Base-by-base conservation (phyloP, 2,113 vertebrate genomes). In the Myxocyprinus asiaticus region DNA sequence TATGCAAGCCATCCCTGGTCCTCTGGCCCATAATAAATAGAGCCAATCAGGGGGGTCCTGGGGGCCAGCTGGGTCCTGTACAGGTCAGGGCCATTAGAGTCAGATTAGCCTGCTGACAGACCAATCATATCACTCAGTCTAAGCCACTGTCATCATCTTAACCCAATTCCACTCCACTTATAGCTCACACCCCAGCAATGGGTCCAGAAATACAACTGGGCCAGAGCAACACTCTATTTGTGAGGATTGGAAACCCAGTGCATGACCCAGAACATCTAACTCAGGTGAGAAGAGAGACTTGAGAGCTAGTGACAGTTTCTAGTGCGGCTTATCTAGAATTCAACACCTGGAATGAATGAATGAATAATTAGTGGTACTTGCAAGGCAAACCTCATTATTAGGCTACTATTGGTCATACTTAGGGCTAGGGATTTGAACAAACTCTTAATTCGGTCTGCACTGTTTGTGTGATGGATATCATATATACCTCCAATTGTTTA, bases 41-140 rank as follows among this genome's bases (percentile, higher is more conserved):
- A 88, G 83, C 88, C 91, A 91, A 93, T 93, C 90, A 92, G 89
- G 85, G 83, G 86, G 74, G 85, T 90, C 89, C 87, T 85, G 87
- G 84, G 82, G 90, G 91, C 89, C 91, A 93, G 90, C 90, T 94
- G 92, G 90, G 92, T 92, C 91, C 91, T 88, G 43, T 84, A 86
- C 88, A 89, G 92, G 92, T 93, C 92, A 94, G 90, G 91, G 88
- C 90, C 88, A 92, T 93, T 89, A 91, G 92, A 89, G 88, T 91
- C 88, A 87, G 89, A 92, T 93, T 92, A 93, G 87, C 82, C 87
- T 84, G 78, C 33, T 91, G 91, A 92, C 90, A 85, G 89, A 90
- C 89, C 87, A 85, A 87, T 87, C 86, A 89, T 88, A 67, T 87
- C 82, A 84, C 87, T 87, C 87, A 87, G 85, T 87, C 88, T 89